These are phyloP conservation scores for Microplitis deprimator DNA, from an alignment of 2,888 invertebrate genomes.

Conservation along the genomic window DNA sequence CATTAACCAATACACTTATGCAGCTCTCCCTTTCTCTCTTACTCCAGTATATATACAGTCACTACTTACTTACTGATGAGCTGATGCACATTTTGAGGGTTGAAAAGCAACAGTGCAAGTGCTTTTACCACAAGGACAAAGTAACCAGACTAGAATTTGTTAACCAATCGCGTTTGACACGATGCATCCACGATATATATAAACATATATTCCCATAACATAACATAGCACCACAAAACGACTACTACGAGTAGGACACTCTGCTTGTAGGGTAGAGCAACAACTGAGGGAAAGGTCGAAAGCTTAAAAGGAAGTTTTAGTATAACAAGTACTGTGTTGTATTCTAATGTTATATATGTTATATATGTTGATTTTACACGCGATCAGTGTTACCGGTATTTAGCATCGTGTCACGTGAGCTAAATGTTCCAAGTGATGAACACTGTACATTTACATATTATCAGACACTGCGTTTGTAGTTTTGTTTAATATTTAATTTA, in stretches of 20 bases:
- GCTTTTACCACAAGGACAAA: not conserved
- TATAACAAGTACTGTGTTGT: not conserved
- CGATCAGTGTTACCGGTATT: conserved; percentile 30
- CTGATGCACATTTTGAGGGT: conserved; percentile 20
- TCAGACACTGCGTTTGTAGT: not conserved
- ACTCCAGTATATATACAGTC: not conserved
- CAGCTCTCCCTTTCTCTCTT: not conserved
- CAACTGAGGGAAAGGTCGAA: not conserved
- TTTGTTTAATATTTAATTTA: not conserved
- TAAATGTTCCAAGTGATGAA: not conserved
- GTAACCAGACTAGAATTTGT: conserved; percentile 35
- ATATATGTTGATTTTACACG: conserved; percentile 31
- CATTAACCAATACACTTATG: conserved; percentile 7
- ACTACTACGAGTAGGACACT: not conserved
- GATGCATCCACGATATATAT: conserved; percentile 27
- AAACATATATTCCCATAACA: not conserved
- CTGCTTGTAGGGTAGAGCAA: not conserved
- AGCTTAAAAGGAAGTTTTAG: conserved; percentile 19
- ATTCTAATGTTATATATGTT: not conserved
- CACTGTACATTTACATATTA: not conserved
- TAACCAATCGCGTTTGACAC: conserved; percentile 37
- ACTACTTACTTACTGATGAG: not conserved
- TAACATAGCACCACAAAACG: not conserved
- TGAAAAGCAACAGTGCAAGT: conserved; percentile 24
- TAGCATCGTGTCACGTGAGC: conserved; percentile 3